phyloP scores from a whole-genome alignment of 2,888 invertebrate species.

The Hyposoter didymator region DNA sequence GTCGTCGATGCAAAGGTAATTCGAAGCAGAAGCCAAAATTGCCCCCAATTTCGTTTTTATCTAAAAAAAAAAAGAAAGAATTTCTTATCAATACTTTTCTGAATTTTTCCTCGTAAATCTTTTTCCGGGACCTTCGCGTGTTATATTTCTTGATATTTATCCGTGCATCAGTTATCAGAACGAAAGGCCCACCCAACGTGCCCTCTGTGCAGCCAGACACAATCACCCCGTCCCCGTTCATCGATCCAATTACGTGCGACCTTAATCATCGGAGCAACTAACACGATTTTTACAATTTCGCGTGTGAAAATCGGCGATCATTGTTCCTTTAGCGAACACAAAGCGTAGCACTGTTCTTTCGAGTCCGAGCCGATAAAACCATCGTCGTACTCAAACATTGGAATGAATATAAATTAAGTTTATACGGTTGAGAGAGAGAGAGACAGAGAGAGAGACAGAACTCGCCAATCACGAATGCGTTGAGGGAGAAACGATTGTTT shows the following conservation, averaged over 20 bases:
- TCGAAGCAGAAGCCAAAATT: neutral
- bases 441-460: neutral
- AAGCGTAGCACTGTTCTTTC: conserved; percentile 64
- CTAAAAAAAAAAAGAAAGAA: no score
- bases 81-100: neutral
- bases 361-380: conserved; percentile 53
- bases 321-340: conserved; percentile 66
- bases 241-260: conserved; percentile 42
- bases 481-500: conserved; percentile 68
- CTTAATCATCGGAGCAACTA: conserved; percentile 20
- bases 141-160: neutral
- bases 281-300: conserved; percentile 7
- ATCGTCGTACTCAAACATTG: conserved; percentile 14
- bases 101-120: neutral
- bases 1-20: conserved; percentile 92
- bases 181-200: conserved; percentile 36
- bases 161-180: neutral
- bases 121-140: neutral
- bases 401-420: conserved; percentile 4
- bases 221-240: conserved; percentile 19
- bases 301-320: conserved; percentile 68
- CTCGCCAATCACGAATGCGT: conserved; percentile 31
- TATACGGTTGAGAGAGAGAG: conserved; percentile 5
- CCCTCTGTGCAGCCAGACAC: neutral
- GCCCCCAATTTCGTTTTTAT: neutral